Evolutionary conservation across 2,797 vertebrate species (phyloP), one percentile per base, ranked within the genome.

Genomic region (Chelidonichthys spinosus): DNA sequence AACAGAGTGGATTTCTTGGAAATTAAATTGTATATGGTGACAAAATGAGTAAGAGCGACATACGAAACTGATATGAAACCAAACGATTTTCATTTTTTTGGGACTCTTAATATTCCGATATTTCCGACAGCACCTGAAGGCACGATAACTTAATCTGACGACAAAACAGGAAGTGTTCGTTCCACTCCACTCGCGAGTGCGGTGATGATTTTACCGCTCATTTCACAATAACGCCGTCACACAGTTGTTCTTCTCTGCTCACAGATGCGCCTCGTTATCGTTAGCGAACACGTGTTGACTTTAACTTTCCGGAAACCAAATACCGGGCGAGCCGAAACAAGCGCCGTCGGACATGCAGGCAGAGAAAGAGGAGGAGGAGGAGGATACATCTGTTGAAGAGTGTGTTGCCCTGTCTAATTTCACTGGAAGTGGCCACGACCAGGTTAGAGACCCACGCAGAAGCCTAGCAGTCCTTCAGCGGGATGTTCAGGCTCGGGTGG

Each of bases 341-440:
- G 18, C 7, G 14, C 9, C 11, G 6, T 6, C n/a, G 18, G 53
- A 37, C n/a, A 88, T 90, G 89, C 70, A 88, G 74, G 7, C 85
- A 1, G 84, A 87, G 43, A 69, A 62, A 42, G 79, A 82, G n/a
- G 69, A 75, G 0, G 83, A 83, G 5, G 81, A 25, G 25, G 25
- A 70, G 0, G 76, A 72, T 3, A 42, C 50, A 0, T 62, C 71
- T 42, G 69, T 85, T 25, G 86, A 91, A 35, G 90, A 92, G 62
- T 90, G 75, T 37, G 63, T 91, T 2, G 92, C 90, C 10, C 44
- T 77, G 43, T 87, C 78, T 37, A 79, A 87, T 53, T 94, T 94
- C 78, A 83, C 72, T 11, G 92, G 82, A 47, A 62, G 74, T 53
- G 89, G 76, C 53, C 63, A 54, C 8, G 89, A 95, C 14, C 92